These are phyloP conservation scores for Trichechus manatus DNA, from an alignment of 2,113 vertebrate genomes.

Conservation along the genomic window DNA sequence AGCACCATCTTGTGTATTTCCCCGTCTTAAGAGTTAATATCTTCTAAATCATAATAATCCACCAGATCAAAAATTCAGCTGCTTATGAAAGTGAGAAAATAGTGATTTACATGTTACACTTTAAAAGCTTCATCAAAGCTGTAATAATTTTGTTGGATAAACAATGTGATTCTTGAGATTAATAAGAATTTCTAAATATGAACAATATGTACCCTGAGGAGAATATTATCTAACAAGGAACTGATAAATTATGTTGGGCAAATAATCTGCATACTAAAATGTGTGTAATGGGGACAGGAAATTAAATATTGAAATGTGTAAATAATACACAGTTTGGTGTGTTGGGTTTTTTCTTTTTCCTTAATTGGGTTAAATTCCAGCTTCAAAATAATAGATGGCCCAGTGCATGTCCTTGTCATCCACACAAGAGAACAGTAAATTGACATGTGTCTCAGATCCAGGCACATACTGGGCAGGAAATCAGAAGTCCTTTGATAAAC, in stretches of 20 bases:
- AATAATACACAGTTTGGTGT: constrained; percentile 76
- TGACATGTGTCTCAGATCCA: constrained; percentile 5
- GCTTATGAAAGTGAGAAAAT: constrained; percentile 82
- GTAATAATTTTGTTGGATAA: constrained; percentile 86
- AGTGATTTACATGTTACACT: constrained; percentile 86
- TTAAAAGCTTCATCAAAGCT: constrained; percentile 86
- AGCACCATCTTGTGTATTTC: constrained; percentile 77
- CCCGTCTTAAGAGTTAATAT: constrained; percentile 73
- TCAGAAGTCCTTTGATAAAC: neutral
- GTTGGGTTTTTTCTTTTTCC: neutral
- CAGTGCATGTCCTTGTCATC: neutral
- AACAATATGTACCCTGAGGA: constrained; percentile 84
- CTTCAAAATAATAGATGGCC: constrained; percentile 30
- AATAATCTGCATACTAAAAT: constrained; percentile 82
- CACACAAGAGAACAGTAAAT: neutral
- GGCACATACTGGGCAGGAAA: neutral
- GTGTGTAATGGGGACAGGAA: constrained; percentile 76
- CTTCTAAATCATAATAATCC: constrained; percentile 82
- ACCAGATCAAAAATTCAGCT: constrained; percentile 84
- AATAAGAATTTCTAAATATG: constrained; percentile 88
- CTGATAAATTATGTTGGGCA: constrained; percentile 83
- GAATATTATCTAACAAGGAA: constrained; percentile 83
- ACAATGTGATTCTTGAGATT: constrained; percentile 85
- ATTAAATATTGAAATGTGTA: constrained; percentile 82
- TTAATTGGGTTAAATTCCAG: constrained; percentile 57